Percentiles rank a stretch among this genome's conserved stretches.
These are phyloP conservation scores for Drosophila eugracilis DNA, from an alignment of 1,140 invertebrate species.

Conservation along the genomic window DNA sequence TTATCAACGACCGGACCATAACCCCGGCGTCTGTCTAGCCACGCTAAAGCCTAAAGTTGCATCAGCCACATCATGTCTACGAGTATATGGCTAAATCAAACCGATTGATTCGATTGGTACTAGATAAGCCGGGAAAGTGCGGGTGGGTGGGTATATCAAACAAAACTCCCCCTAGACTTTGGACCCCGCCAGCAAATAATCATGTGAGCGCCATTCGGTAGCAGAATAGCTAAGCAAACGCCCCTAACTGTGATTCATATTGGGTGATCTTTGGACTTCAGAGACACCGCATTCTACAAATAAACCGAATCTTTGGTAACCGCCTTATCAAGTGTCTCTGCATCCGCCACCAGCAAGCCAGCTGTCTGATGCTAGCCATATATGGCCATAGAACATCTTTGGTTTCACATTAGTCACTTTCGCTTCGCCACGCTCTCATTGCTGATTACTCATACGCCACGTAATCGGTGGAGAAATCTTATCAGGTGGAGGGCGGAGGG, in stretches of 20 bases:
- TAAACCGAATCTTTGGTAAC: constrained; percentile 10
- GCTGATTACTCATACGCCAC: constrained; percentile 79
- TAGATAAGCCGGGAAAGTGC: constrained; percentile 20
- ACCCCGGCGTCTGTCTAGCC: constrained; percentile 48
- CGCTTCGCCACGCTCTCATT: constrained; percentile 36
- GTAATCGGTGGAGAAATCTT: constrained; percentile 52
- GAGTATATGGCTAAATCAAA: constrained; percentile 17
- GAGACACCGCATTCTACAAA: constrained; percentile 7
- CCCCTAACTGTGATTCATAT: constrained; percentile 25
- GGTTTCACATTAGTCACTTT: constrained; percentile 37
- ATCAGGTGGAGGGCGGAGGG: constrained; percentile 7
- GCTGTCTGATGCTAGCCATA: constrained; percentile 20
- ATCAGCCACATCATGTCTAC: constrained; percentile 64
- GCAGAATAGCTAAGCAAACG: neutral
- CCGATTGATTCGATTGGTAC: constrained; percentile 13
- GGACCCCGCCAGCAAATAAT: constrained; percentile 16
- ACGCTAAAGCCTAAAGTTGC: constrained; percentile 41
- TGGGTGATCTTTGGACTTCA: constrained; percentile 11
- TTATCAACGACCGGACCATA: constrained; percentile 38
- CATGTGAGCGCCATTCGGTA: constrained; percentile 23
- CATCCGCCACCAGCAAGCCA: constrained; percentile 14
- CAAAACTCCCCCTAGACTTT: constrained; percentile 24
- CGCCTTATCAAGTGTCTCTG: constrained; percentile 8
- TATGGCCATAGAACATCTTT: constrained; percentile 9
- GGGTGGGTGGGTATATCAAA: neutral